Evolutionary conservation across 2,113 vertebrate genomes (phyloP), one percentile per base, ranked within the genome.

Genomic region (Eleginops maclovinus): DNA sequence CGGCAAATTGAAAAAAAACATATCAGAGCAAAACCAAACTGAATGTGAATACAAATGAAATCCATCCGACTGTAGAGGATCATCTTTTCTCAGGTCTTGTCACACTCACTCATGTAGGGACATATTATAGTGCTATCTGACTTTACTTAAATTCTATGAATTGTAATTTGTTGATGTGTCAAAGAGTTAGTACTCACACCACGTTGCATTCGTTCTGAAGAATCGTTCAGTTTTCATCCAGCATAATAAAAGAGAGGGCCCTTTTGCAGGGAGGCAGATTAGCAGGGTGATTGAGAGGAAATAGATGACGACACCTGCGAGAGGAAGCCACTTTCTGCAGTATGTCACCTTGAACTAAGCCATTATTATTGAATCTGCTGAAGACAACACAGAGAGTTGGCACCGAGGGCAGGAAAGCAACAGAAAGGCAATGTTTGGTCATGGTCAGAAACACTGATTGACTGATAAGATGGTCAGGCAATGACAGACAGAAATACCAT

Each of bases 261-360:
- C 9, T 82, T 73, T 81, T 88, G 19, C 71, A 77, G 19, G 13
- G 28, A 49, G 31, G 46, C 28, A 65, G 64, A 87, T 81, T 36
- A 83, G 21, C 77, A 61, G 21, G 26, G 19, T 54, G 75, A 86
- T 82, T 46, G 15, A 51, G 31, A 54, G 43, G 55, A 80, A 81
- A 67, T n/a, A 74, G 41, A 80, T 40, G 56, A 61, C 8, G 9
- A 51, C 60, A 81, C 11, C 41, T 69, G 44, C 12, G 13, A 64
- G 59, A 83, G 3, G 59, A 36, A 63, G 49, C n/a, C 62, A 60
- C 58, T 70, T 70, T 77, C 14, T 82, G 67, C 62, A 46, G 77
- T n/a, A 28, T 44, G 56, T 78, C 75, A 89, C 83, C 85, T 88
- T 21, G 75, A 84, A 81, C 68, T 61, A 72, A 77, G 77, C 64